Percentiles rank a stretch among this genome's conserved stretches.
Evolutionary conservation across 2,888 invertebrate genomes (phyloP).

Genomic region (Augochlorella aurata): DNA sequence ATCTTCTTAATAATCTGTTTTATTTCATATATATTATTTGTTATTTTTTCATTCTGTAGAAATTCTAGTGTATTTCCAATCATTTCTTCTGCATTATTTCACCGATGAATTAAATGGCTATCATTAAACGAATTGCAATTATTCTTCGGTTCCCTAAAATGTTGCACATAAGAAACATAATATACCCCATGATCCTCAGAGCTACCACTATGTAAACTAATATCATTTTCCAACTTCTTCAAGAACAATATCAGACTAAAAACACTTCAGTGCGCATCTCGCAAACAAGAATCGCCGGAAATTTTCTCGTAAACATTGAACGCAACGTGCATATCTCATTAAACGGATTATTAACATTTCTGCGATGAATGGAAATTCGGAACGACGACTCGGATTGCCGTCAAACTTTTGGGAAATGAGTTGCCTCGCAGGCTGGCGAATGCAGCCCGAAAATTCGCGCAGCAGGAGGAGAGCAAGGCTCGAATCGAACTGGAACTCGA

Average conservation of each 20-base stretch:
- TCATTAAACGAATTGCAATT: not conserved
- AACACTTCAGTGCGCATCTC: too few species aligned
- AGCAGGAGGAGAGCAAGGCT: not conserved
- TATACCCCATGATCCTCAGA: too few species aligned
- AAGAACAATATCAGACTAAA: too few species aligned
- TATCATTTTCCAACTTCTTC: too few species aligned
- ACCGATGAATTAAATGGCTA: not conserved
- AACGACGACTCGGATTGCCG: not conserved
- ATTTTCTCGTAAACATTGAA: too few species aligned
- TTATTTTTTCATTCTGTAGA: not conserved
- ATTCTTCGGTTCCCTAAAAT: not conserved
- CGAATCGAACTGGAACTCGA: conserved; percentile 26
- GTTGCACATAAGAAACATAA: too few species aligned
- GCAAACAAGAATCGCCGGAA: too few species aligned
- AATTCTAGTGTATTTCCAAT: not conserved
- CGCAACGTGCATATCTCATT: too few species aligned
- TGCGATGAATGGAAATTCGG: not conserved
- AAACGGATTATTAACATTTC: not conserved
- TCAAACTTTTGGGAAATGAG: not conserved
- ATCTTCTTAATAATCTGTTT: not conserved
- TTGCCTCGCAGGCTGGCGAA: not conserved
- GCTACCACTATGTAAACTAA: too few species aligned
- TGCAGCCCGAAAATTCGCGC: not conserved
- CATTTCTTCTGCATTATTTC: not conserved
- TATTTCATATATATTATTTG: not conserved